A percentile compares a stretch with the other conserved stretches of the same genome.
phyloP scores from a whole-genome alignment of 1,140 invertebrate species.

The Papilio helenus region DNA sequence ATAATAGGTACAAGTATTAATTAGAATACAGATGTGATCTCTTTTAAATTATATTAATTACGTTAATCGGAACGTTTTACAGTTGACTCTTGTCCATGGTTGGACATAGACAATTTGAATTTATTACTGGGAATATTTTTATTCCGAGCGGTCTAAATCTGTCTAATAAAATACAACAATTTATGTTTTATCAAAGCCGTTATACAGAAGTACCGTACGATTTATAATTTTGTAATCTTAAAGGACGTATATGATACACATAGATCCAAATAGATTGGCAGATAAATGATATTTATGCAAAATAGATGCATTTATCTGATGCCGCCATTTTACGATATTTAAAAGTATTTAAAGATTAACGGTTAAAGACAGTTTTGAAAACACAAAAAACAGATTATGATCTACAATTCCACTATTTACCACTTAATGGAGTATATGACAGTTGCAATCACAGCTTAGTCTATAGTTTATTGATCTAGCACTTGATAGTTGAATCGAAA shows the following conservation, averaged over 20 bases:
- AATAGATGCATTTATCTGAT: not conserved
- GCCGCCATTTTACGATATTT: not conserved
- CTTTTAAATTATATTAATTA: slow-evolving; percentile 21
- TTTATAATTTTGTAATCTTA: not conserved
- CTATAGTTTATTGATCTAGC: not conserved
- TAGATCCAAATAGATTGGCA: not conserved
- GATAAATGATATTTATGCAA: not conserved
- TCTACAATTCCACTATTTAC: slow-evolving; percentile 61
- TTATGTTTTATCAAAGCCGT: slow-evolving; percentile 6
- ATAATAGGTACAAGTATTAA: slow-evolving; percentile 5
- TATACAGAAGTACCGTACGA: not conserved
- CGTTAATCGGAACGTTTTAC: slow-evolving; percentile 26
- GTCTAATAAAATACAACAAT: slow-evolving; percentile 11
- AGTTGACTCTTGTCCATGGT: not conserved
- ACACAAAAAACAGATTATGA: not conserved
- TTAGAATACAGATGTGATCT: slow-evolving; percentile 18
- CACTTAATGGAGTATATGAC: no score
- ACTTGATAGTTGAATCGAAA: not conserved
- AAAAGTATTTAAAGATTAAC: not conserved
- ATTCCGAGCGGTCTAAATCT: not conserved
- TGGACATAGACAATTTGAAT: not conserved
- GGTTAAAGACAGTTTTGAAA: not conserved
- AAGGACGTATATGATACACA: not conserved
- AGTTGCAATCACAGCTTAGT: no score
- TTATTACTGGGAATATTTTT: not conserved